A percentile compares a stretch with the other conserved stretches of the same genome.
phyloP scores from a whole-genome alignment of 2,888 invertebrate genomes.

The Zele albiditarsus region DNA sequence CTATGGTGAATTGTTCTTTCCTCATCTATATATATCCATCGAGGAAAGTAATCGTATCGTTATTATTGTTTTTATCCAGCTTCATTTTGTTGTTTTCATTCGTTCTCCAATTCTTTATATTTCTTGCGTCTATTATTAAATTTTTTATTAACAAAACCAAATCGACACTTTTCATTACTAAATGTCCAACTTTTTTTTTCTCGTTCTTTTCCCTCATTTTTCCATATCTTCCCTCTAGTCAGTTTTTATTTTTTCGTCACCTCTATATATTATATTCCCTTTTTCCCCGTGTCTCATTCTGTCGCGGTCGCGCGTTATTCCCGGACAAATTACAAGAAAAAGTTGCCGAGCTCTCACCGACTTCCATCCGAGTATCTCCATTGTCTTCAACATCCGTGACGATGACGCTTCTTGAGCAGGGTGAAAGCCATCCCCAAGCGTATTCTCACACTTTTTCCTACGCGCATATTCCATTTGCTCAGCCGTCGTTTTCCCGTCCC shows the following conservation, averaged over 20 bases:
- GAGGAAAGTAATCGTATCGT: background rate
- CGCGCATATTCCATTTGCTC: slow-evolving; percentile 6
- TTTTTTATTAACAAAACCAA: slow-evolving; percentile 57
- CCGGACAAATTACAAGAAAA: slow-evolving; percentile 54
- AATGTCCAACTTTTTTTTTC: slow-evolving; percentile 41
- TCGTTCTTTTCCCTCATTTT: slow-evolving; percentile 8
- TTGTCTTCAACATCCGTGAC: slow-evolving; percentile 47
- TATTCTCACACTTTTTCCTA: slow-evolving; percentile 13
- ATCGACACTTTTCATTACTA: slow-evolving; percentile 68
- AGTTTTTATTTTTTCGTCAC: background rate
- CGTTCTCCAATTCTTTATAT: background rate
- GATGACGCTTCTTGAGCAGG: slow-evolving; percentile 37
- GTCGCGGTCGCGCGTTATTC: slow-evolving; percentile 50
- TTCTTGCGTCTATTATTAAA: background rate
- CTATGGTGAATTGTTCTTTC: background rate
- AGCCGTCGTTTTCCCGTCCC: slow-evolving; percentile 8
- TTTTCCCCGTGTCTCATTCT: slow-evolving; percentile 48
- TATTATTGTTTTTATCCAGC: slow-evolving; percentile 5
- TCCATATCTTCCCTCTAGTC: background rate
- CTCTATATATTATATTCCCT: slow-evolving; percentile 9
- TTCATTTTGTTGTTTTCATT: background rate
- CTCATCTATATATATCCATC: background rate
- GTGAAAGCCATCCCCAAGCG: slow-evolving; percentile 38
- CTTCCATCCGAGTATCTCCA: slow-evolving; percentile 50
- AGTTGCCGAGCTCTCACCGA: slow-evolving; percentile 24